phyloP scores from a whole-genome alignment of 2,888 invertebrate species.

The Gibbula magus region DNA sequence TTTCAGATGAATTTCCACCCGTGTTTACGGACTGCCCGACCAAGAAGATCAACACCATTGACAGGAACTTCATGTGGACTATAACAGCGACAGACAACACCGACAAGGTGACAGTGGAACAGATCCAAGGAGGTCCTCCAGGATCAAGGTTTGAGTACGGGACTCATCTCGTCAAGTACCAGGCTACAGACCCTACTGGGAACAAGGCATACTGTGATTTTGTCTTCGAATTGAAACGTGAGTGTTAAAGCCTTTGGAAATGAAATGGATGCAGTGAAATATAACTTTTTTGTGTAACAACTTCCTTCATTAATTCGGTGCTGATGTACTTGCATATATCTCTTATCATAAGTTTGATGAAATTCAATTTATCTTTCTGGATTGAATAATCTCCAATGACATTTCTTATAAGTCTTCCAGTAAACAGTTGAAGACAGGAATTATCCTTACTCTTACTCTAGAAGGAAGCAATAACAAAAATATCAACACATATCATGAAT shows the following conservation, averaged over 20 bases:
- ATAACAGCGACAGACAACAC: conserved; percentile 7
- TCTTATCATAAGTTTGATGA: no score
- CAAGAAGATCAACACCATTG: neutral
- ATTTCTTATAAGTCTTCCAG: no score
- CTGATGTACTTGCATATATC: no score
- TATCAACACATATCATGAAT: no score
- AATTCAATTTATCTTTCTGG: no score
- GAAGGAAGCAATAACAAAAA: no score
- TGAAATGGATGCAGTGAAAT: no score
- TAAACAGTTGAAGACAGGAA: no score
- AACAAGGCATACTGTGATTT: neutral
- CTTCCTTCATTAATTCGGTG: no score
- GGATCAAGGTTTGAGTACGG: neutral
- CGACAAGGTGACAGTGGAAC: conserved; percentile 10
- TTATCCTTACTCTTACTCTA: no score
- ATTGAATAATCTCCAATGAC: no score
- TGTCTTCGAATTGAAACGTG: neutral
- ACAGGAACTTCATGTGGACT: neutral
- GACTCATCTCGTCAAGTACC: neutral
- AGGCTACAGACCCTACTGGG: neutral
- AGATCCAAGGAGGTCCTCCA: neutral
- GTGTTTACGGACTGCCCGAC: neutral
- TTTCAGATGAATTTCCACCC: neutral
- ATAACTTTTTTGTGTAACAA: no score
- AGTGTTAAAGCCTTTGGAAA: neutral